These are phyloP conservation scores for Syngnathus acus DNA, from an alignment of 2,797 vertebrate species.

Conservation along the genomic window DNA sequence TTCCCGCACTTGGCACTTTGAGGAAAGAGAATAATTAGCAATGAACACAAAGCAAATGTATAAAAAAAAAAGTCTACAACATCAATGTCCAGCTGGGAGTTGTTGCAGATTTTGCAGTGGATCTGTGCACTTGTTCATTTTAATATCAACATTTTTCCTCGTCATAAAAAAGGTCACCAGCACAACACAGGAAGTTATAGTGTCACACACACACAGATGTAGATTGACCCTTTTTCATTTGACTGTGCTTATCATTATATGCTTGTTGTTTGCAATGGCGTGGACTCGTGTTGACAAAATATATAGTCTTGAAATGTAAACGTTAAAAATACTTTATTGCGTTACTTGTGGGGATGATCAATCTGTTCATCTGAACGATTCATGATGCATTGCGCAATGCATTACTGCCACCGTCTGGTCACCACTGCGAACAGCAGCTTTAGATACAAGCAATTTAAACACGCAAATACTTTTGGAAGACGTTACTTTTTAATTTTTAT, in stretches of 20 bases:
- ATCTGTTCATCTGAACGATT: not conserved
- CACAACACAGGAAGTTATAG: not conserved
- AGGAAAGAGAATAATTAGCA: not conserved
- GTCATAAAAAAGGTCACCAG: not conserved
- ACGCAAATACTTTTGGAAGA: not conserved
- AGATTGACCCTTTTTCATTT: no score
- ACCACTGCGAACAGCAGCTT: slow-evolving; percentile 6
- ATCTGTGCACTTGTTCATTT: not conserved
- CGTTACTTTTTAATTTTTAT: not conserved
- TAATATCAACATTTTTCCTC: not conserved
- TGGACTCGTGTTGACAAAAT: not conserved
- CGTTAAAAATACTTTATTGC: not conserved
- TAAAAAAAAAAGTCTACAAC: not conserved
- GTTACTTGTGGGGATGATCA: not conserved
- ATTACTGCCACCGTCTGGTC: slow-evolving; percentile 51
- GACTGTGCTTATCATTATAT: not conserved
- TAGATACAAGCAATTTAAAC: not conserved
- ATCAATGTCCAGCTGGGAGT: not conserved
- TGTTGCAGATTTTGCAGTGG: not conserved
- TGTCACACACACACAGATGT: not conserved
- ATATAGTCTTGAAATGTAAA: not conserved
- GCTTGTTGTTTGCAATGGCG: not conserved
- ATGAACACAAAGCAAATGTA: not conserved
- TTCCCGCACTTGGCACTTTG: not conserved
- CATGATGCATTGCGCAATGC: slow-evolving; percentile 1